Conservation (phyloP, 2,113 vertebrate genomes). For the Mastomys coucha region DNA sequence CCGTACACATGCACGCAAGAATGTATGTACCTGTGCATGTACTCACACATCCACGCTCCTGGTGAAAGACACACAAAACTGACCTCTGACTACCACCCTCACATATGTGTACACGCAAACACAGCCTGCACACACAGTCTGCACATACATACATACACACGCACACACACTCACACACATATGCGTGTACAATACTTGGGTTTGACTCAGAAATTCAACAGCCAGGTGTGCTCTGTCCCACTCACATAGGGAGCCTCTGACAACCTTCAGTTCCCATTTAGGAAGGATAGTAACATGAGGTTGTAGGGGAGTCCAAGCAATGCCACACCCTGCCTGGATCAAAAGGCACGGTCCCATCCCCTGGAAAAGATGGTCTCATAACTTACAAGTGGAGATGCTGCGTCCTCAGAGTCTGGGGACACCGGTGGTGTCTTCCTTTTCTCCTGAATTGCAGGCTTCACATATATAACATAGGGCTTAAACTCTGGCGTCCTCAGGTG, state of each 20-base stretch:
- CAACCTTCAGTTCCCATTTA: not conserved
- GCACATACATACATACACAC: not conserved
- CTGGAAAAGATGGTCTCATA: not conserved
- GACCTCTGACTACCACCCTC: not conserved
- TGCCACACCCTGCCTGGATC: not conserved
- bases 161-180: too few relatives aligned
- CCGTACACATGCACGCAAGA: too few relatives aligned
- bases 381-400: slow-evolving; percentile 83
- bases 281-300: not conserved
- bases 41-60: too few relatives aligned
- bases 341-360: not conserved
- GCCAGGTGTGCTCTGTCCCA: not conserved
- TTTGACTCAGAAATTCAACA: not conserved
- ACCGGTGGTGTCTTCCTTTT: slow-evolving; percentile 84
- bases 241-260: not conserved
- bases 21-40: too few relatives aligned
- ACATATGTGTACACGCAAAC: not conserved
- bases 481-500: slow-evolving; percentile 92
- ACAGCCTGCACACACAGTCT: not conserved
- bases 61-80: not conserved
- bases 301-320: not conserved
- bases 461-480: slow-evolving; percentile 94
- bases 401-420: slow-evolving; percentile 90
- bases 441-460: slow-evolving; percentile 90
- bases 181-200: not conserved